Percentiles rank a stretch among this genome's conserved stretches.
phyloP scores from a whole-genome alignment of 2,888 invertebrate genomes.

The Blastobasis adustella region DNA sequence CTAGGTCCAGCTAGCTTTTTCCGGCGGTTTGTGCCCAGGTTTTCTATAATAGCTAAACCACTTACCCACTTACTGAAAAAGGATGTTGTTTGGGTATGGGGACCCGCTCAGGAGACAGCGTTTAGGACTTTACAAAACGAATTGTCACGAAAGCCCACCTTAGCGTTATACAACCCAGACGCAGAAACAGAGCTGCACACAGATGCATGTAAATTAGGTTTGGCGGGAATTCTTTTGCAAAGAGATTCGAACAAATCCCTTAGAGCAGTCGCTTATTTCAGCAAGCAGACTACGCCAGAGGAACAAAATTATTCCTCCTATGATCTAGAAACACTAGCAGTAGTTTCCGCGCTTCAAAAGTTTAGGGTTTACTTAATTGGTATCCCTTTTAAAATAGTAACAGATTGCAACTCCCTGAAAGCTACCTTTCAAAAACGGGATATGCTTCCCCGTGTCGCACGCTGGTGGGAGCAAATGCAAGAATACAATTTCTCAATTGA shows the following conservation, averaged over 20 bases:
- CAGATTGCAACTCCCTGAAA: slow-evolving; percentile 13
- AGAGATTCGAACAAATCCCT: not conserved
- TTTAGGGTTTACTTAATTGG: slow-evolving; percentile 13
- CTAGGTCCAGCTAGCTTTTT: slow-evolving; percentile 14
- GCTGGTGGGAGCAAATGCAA: slow-evolving; percentile 17
- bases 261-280: slow-evolving; percentile 10
- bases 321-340: slow-evolving; percentile 14
- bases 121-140: slow-evolving; percentile 4
- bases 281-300: slow-evolving; percentile 8
- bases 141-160: slow-evolving; percentile 2
- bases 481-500: slow-evolving; percentile 8
- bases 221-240: slow-evolving; percentile 10
- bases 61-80: slow-evolving; percentile 11
- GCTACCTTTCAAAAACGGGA: slow-evolving; percentile 15
- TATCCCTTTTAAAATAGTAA: slow-evolving; percentile 10
- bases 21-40: slow-evolving; percentile 11
- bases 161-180: slow-evolving; percentile 6
- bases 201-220: slow-evolving; percentile 6
- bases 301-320: slow-evolving; percentile 7
- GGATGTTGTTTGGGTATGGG: slow-evolving; percentile 16
- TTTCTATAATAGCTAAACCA: slow-evolving; percentile 11
- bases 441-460: slow-evolving; percentile 13
- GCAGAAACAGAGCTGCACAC: slow-evolving; percentile 7
- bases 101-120: slow-evolving; percentile 1
- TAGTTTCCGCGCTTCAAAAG: slow-evolving; percentile 6